These are phyloP conservation scores for Aspidapion aeneum DNA, from an alignment of 2,888 invertebrate species.

Conservation along the genomic window DNA sequence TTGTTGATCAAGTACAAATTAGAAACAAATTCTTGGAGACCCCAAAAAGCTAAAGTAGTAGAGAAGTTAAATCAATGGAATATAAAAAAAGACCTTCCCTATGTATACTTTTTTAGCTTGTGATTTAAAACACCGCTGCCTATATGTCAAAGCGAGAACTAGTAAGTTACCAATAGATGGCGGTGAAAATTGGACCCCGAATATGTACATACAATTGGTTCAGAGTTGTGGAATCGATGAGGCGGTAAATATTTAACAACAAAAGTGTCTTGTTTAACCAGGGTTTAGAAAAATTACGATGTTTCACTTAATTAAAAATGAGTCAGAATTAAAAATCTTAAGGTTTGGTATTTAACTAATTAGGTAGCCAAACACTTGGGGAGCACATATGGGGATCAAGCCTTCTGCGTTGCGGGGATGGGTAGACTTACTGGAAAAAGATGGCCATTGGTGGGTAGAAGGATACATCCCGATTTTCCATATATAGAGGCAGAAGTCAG, in stretches of 20 bases:
- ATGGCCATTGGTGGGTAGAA: conserved; percentile 97
- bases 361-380: conserved; percentile 93
- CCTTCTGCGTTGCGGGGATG: conserved; percentile 95
- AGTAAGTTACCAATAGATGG: conserved; percentile 94
- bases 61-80: too few relatives aligned
- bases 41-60: too few relatives aligned
- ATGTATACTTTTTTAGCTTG: conserved; percentile 61
- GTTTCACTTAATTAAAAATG: too few relatives aligned
- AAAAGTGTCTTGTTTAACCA: too few relatives aligned
- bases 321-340: too few relatives aligned
- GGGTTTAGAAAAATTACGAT: too few relatives aligned
- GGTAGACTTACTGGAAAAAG: conserved; percentile 92
- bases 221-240: conserved; percentile 98
- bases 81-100: too few relatives aligned
- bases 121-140: conserved; percentile 60
- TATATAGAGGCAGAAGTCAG: conserved; percentile 97
- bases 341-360: too few relatives aligned
- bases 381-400: conserved; percentile 94
- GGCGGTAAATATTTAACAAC: conserved; percentile 50
- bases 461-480: conserved; percentile 96
- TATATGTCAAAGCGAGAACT: conserved; percentile 66
- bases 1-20: too few relatives aligned
- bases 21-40: too few relatives aligned
- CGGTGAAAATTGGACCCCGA: conserved; percentile 95
- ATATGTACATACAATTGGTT: conserved; percentile 95